Conservation (phyloP, 2,888 invertebrate genomes). For the Ophonus ardosiacus region DNA sequence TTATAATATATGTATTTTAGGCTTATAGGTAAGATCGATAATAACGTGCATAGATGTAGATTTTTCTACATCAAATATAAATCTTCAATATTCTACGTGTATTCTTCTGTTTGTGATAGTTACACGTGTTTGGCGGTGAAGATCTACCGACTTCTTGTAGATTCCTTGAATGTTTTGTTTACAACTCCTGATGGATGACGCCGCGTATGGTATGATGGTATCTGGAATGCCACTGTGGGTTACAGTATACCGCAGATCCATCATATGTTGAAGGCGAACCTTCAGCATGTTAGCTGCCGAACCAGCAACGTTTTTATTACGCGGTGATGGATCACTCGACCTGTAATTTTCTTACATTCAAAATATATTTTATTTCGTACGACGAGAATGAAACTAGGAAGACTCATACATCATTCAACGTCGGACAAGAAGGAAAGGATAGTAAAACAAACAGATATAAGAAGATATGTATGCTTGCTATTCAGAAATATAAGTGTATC, state of each 20-base stretch:
- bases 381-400: not conserved
- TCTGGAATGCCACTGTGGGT: constrained; percentile 50
- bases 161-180: constrained; percentile 37
- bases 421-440: not conserved
- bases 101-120: not conserved
- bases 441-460: not conserved
- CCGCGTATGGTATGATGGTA: constrained; percentile 42
- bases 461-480: not conserved
- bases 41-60: too few species aligned
- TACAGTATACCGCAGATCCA: constrained; percentile 14
- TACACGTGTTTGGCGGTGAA: not conserved
- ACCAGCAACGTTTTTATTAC: constrained; percentile 23
- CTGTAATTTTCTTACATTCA: not conserved
- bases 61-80: too few species aligned
- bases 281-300: constrained; percentile 28
- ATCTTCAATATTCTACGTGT: not conserved
- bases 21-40: too few species aligned
- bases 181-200: constrained; percentile 57
- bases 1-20: too few species aligned
- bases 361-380: not conserved
- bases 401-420: not conserved
- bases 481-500: too few species aligned
- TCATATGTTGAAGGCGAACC: constrained; percentile 33
- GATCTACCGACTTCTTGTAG: not conserved
- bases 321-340: constrained; percentile 33